Evolutionary conservation across 2,888 invertebrate species (phyloP), one percentile per base, ranked within the genome.

Genomic region (Smittia sp.): DNA sequence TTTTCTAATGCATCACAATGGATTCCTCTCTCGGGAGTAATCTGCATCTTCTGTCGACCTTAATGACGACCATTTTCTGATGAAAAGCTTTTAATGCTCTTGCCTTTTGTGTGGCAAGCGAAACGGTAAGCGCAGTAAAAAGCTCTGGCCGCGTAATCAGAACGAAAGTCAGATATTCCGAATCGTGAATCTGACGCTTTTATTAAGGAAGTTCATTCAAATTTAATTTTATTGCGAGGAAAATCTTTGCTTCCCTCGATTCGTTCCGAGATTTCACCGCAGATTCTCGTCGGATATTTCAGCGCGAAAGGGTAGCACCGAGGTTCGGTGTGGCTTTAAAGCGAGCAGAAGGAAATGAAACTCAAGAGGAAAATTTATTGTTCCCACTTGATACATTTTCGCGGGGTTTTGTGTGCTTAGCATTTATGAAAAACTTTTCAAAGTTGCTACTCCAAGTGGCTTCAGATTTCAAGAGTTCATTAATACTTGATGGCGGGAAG

Each of bases 1-100:
- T 46, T 46, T 46, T 46, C 46, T 46, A 46, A 46, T 46, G 46
- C 46, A 46, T 46, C 46, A 15, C 46, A n/a, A n/a, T 11, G 46
- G 46, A 46, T 46, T 13, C n/a, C 15, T 46, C 46, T 15, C 46
- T 2, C 3, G 11, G n/a, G 46, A 46, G 46, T 46, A 46, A 46
- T 46, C 46, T 13, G 46, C 46, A 46, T 46, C n/a, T 15, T 46
- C 46, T 11, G 46, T 13, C 46, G 46, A 46, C 46, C 46, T 46
- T 46, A 46, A 46, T 46, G 46, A 46, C 46, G 46, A 46, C n/a
- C 46, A 46, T 46, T 46, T 39, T 11, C 15, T 46, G 32, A 13
- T 46, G 46, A 15, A 15, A 46, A 46, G 46, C 46, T 13, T 46
- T 13, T 15, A 11, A n/a, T 39, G 39, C 13, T 39, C 7, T 6